phyloP scores from a whole-genome alignment of 2,888 invertebrate species.

The Trichogramma dendrolimi region DNA sequence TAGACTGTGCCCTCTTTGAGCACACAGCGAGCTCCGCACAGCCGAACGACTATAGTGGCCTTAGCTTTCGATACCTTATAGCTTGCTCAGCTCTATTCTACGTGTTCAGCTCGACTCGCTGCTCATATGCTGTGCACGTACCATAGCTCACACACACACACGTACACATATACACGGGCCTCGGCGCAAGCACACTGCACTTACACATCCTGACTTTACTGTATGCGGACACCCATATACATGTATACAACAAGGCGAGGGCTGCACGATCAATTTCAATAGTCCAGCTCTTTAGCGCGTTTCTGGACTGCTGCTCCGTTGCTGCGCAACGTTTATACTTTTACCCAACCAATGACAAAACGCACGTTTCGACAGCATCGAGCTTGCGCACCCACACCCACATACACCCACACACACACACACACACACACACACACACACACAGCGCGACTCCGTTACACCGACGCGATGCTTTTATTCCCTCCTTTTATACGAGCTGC shows the following conservation, averaged over 20 bases:
- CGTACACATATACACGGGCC: too few species aligned
- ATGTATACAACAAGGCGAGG: conserved; percentile 21
- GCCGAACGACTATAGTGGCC: too few species aligned
- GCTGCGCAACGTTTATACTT: neutral
- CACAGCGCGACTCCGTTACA: neutral
- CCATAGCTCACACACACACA: too few species aligned
- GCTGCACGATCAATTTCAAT: conserved; percentile 29
- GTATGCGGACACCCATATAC: neutral
- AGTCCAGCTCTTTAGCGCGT: neutral
- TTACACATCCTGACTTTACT: conserved; percentile 12
- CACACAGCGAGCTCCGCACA: too few species aligned
- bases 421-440: neutral
- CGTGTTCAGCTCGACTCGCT: too few species aligned
- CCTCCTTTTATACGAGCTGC: too few species aligned
- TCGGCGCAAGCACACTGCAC: conserved; percentile 1
- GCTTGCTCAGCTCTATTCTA: too few species aligned
- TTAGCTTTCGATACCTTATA: too few species aligned
- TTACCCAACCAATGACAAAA: conserved; percentile 23
- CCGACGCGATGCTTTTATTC: neutral
- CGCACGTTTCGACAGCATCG: conserved; percentile 19
- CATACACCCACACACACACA: neutral
- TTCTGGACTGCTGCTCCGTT: neutral
- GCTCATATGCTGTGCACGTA: too few species aligned
- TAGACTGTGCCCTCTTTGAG: too few species aligned
- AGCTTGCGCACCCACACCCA: neutral